Base-by-base conservation (phyloP, 2,888 invertebrate species). In the Drosophila hawaiiensis region DNA sequence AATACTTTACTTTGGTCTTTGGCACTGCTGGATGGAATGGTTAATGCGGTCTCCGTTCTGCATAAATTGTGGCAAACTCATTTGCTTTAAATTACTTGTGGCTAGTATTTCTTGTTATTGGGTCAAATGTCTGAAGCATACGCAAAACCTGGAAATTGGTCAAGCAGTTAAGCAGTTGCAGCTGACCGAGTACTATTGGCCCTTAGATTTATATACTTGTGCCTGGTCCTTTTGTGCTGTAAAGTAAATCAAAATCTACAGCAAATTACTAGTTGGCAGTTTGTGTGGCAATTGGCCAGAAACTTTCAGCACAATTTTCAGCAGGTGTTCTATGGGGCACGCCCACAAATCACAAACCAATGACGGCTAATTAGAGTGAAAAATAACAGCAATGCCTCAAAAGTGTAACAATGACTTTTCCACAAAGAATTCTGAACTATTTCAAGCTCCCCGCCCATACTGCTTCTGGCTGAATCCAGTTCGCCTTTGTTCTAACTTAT, bases 291-390 rank as follows among this genome's bases (percentile, higher is more conserved):
- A 50, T 63, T 73, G 79, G 39, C 50, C 10, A 58, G 41, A 58
- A 68, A 66, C 60, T 80, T 58, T 31, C 28, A 35, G 50, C 50
- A 50, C 52, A 35, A 22, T 54, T 59, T 49, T 52, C 41, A 65
- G 59, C 88, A 74, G 83, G 72, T 73, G 80, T 59, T 60, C 37
- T 50, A 35, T 50, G 59, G 39, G 55, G 61, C 70, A 35, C 62
- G 63, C 73, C 89, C 90, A 82, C 85, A 90, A 86, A 86, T 86
- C 90, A 88, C 86, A 81, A 81, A 76, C 90, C 90, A 86, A 88
- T 90, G 85, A 85, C 73, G 86, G 86, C 90, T 86, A 86, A 86
- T 86, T 86, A 86, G 89, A 86, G 83, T 85, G 85, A 75, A 76
- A 88, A 85, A 85, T 72, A 84, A 72, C 68, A 69, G 80, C 31